Conservation (phyloP, 2,113 vertebrate genomes). For the Semicossyphus pulcher region DNA sequence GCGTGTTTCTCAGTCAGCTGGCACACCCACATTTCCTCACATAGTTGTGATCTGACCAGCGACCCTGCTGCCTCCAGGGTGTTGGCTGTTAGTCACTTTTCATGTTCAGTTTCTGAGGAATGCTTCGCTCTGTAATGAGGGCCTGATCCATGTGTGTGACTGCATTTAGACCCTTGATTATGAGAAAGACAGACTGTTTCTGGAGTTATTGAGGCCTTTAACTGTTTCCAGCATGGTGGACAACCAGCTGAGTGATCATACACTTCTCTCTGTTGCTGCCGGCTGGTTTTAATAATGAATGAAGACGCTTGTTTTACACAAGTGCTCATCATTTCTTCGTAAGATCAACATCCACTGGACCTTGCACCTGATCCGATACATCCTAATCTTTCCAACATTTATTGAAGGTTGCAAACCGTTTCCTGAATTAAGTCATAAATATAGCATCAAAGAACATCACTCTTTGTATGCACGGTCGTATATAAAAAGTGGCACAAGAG, state of each 20-base stretch:
- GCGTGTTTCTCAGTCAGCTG: background rate
- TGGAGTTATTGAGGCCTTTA: too few relatives aligned
- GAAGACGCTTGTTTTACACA: background rate
- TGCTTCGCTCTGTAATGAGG: background rate
- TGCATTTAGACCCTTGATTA: too few relatives aligned
- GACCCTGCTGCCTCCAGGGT: background rate
- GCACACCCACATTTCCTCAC: slow-evolving; percentile 46
- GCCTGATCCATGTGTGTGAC: background rate
- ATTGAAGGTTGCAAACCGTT: background rate
- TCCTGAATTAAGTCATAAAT: background rate
- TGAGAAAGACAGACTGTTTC: too few relatives aligned
- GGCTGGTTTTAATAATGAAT: background rate
- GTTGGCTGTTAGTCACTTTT: background rate
- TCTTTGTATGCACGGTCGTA: too few relatives aligned
- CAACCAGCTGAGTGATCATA: background rate
- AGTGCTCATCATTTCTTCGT: background rate
- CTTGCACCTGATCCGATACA: background rate
- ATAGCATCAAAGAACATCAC: too few relatives aligned
- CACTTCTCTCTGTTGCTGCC: background rate
- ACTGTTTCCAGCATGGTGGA: background rate
- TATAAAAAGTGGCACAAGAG: too few relatives aligned
- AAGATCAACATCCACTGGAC: background rate
- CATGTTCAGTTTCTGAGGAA: background rate
- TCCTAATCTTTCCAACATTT: background rate
- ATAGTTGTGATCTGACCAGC: background rate